phyloP scores from a whole-genome alignment of 2,888 invertebrate genomes.

The Tipula lateralis region DNA sequence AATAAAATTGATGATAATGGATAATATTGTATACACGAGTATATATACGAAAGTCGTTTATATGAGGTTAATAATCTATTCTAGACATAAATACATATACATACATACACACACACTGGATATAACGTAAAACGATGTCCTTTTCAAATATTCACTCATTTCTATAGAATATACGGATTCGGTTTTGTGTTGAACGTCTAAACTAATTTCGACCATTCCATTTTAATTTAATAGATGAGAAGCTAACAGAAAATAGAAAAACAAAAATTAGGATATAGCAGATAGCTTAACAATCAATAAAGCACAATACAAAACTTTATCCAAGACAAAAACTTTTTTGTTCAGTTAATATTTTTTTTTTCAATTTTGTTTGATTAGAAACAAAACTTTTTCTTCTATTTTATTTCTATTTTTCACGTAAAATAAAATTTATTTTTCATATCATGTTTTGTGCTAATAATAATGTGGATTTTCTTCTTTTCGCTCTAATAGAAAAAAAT shows the following conservation, averaged over 20 bases:
- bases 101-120: too few species aligned
- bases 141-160: background rate
- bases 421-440: constrained; percentile 7
- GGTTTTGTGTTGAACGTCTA: background rate
- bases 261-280: background rate
- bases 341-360: background rate
- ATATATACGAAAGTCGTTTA: background rate
- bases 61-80: background rate
- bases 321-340: background rate
- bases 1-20: background rate
- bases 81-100: too few species aligned
- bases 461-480: background rate
- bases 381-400: background rate
- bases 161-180: background rate
- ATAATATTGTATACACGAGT: background rate
- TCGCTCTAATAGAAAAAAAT: background rate
- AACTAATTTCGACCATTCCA: background rate
- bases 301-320: background rate
- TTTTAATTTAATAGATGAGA: background rate
- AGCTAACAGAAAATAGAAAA: background rate
- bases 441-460: constrained; percentile 19
- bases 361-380: constrained; percentile 7
- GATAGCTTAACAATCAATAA: constrained; percentile 19
- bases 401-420: background rate
- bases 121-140: background rate